Percentiles rank a stretch among this genome's conserved stretches.
phyloP scores from a whole-genome alignment of 2,888 invertebrate species.

The Gryllus longicercus region DNA sequence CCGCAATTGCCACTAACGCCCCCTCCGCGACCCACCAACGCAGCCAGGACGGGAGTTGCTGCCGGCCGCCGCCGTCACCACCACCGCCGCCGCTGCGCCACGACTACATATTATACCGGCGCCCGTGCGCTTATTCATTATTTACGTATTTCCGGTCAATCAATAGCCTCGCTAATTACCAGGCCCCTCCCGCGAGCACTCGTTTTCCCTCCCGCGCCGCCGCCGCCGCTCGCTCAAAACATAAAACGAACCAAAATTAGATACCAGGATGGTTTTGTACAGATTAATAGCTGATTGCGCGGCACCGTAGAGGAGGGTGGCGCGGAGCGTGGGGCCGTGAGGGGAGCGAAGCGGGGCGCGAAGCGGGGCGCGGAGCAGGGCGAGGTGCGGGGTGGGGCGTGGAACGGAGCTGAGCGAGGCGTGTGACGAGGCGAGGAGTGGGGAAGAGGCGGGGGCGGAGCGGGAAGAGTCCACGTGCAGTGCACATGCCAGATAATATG shows the following conservation, averaged over 20 bases:
- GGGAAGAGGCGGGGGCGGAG: no score
- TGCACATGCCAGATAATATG: no score
- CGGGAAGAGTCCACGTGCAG: no score
- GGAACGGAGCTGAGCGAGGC: no score
- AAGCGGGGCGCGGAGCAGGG: no score
- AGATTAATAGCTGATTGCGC: slow-evolving; percentile 17
- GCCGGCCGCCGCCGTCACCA: neutral
- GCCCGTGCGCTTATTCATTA: slow-evolving; percentile 23
- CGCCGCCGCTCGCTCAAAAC: neutral
- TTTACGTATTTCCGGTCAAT: slow-evolving; percentile 24
- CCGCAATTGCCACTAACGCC: neutral
- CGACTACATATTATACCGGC: neutral
- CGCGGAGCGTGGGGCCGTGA: neutral
- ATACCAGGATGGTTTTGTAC: slow-evolving; percentile 6
- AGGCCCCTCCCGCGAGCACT: neutral
- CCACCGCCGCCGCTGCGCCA: neutral
- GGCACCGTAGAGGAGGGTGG: neutral
- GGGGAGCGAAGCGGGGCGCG: neutral
- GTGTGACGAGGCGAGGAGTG: no score
- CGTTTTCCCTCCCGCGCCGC: neutral
- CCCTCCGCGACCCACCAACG: neutral
- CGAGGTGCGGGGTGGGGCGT: no score
- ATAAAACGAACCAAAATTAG: slow-evolving; percentile 17
- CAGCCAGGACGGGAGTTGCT: neutral
- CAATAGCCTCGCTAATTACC: slow-evolving; percentile 24